Percentiles rank a stretch among this genome's conserved stretches.
phyloP scores from a whole-genome alignment of 2,113 vertebrate genomes.

The Chlamydotis undulata region DNA sequence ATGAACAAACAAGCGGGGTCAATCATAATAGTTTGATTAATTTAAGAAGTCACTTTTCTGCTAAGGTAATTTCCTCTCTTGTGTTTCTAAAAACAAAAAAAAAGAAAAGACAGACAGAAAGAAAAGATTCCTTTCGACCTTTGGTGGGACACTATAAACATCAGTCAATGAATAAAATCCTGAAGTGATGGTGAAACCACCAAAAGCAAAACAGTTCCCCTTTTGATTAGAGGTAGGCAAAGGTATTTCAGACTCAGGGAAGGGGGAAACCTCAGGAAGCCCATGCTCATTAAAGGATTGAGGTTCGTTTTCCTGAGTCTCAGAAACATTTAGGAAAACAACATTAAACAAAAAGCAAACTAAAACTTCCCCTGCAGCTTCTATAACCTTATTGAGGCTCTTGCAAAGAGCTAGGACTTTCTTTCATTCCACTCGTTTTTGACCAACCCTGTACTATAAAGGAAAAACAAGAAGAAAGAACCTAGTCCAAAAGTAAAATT shows the following conservation, averaged over 20 bases:
- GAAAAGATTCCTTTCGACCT: slow-evolving; percentile 7
- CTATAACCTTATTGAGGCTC: slow-evolving; percentile 32
- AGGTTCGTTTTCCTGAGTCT: slow-evolving; percentile 34
- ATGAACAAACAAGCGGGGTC: slow-evolving; percentile 58
- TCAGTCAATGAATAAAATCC: slow-evolving; percentile 45
- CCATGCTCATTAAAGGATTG: slow-evolving; percentile 50
- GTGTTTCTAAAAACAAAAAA: slow-evolving; percentile 36
- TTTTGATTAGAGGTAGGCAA: slow-evolving; percentile 48
- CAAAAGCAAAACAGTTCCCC: slow-evolving; percentile 50
- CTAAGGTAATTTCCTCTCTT: slow-evolving; percentile 25
- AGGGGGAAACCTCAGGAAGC: slow-evolving; percentile 56
- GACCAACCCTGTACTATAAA: not conserved
- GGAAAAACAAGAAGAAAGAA: not conserved
- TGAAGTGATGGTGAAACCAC: slow-evolving; percentile 50
- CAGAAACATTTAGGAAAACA: slow-evolving; percentile 53
- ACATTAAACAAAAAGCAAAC: slow-evolving; percentile 64
- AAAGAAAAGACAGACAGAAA: not conserved
- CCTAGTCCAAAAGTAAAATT: not conserved
- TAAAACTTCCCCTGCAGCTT: slow-evolving; percentile 33
- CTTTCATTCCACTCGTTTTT: not conserved
- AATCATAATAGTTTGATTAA: slow-evolving; percentile 32
- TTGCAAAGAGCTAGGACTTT: not conserved
- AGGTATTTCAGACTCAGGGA: slow-evolving; percentile 44
- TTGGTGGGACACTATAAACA: slow-evolving; percentile 45
- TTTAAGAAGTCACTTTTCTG: slow-evolving; percentile 60